Base-by-base conservation (phyloP, 2,888 invertebrate genomes). In the Adelognathus sp. region DNA sequence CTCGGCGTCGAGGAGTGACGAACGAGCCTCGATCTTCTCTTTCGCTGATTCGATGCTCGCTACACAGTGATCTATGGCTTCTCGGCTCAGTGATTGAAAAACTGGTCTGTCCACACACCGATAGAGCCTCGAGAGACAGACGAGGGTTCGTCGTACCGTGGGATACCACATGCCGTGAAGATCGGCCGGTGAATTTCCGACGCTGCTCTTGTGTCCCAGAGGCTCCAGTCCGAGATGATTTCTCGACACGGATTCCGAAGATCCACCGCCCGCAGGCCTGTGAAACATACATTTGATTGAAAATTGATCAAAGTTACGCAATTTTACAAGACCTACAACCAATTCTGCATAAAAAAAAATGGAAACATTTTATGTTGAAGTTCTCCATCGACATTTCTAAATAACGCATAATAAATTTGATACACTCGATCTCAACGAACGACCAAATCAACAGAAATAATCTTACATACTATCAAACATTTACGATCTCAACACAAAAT, bases 91-190 rank as follows among this genome's bases (percentile, higher is more conserved):
- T 0, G 98, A 98, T 93, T 99, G 99, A 92, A 99, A 99, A 24
- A 98, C 98, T 63, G 97, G 96, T 82, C 96, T 95, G 92, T 99
- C 99, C 7, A 99, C 94, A 89, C 99, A 99, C 63, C 98, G 94
- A 90, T 96, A 97, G 0, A 98, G 93, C 78, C 99, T 95, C 0
- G 99, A 99, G 2, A 99, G 93, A 80, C 98, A 99, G 18, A 99
- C 97, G 16, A 99, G 92, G 0, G 99, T 98, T 52, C 99, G 93
- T 16, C 99, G 94, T 0, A 99, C 98, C 0, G 98, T 98, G 0
- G 99, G 99, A 92, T 99, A 99, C 99, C 99, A 99, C 98, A 99
- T 98, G 27, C 99, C 99, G 92, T 99, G 99, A 33, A 99, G 93
- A 93, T 99, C 99, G 0, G 99, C 98, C 0, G 98, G 97, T 0